Conservation (phyloP, 2,113 vertebrate genomes). For the Psophia crepitans region DNA sequence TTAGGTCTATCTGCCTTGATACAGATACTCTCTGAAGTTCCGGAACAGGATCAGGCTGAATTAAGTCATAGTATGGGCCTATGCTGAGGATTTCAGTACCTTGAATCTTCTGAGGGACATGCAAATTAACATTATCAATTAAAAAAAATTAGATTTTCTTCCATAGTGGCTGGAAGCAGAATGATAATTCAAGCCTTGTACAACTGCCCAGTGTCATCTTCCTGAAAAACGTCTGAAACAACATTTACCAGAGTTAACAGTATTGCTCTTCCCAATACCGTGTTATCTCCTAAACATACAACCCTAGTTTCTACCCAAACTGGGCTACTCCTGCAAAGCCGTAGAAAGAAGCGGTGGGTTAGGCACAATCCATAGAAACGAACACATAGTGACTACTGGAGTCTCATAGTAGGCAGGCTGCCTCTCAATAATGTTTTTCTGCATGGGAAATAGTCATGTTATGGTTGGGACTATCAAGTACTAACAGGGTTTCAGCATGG, state of each 20-base stretch:
- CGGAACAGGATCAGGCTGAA: neutral
- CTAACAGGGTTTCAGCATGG: neutral
- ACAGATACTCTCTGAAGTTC: neutral
- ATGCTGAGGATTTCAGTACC: neutral
- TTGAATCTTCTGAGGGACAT: neutral
- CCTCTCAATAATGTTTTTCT: neutral
- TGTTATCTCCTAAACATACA: neutral
- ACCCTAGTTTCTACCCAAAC: neutral
- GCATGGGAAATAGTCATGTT: neutral
- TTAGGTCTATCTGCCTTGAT: neutral
- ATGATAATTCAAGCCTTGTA: neutral
- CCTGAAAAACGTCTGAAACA: neutral
- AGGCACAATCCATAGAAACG: neutral
- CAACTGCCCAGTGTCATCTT: neutral
- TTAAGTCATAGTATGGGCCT: neutral
- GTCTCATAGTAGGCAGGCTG: fast-evolving
- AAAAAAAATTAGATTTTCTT: neutral
- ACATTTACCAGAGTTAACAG: neutral
- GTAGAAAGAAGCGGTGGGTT: neutral
- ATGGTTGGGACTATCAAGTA: neutral
- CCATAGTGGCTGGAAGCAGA: neutral
- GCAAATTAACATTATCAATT: neutral
- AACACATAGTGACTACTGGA: neutral
- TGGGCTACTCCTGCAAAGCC: neutral
- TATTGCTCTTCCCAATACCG: neutral